phyloP scores from a whole-genome alignment of 2,888 invertebrate species.

The Eristalis arbustorum region DNA sequence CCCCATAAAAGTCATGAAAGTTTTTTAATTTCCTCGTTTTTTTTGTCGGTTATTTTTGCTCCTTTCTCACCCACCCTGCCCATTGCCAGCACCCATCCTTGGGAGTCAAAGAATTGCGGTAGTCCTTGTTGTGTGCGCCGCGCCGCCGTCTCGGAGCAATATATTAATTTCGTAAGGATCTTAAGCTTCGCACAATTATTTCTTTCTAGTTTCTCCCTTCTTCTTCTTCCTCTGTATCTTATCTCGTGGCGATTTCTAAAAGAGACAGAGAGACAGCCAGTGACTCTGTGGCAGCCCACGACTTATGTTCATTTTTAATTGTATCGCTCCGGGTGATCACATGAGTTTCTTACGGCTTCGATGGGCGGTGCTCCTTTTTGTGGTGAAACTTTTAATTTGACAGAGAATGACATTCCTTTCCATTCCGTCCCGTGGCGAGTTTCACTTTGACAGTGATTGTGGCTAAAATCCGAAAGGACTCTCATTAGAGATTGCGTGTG shows the following conservation, averaged over 20 bases:
- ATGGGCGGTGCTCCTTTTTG: background rate
- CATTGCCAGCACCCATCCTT: conserved; percentile 30
- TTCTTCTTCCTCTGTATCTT: background rate
- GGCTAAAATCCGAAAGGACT: conserved; percentile 17
- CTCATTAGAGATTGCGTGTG: conserved; percentile 61
- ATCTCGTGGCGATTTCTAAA: conserved; percentile 5
- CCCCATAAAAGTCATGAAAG: conserved; percentile 68
- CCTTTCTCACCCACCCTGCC: background rate
- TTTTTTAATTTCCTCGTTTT: conserved; percentile 68
- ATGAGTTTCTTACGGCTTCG: conserved; percentile 4
- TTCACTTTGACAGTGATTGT: conserved; percentile 1
- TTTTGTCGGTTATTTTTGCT: background rate
- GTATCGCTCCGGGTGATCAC: conserved; percentile 49
- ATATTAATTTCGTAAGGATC: conserved; percentile 63
- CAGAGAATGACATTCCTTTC: conserved; percentile 40
- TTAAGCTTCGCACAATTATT: conserved; percentile 64
- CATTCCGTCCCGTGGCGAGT: too few relatives aligned
- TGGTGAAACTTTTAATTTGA: conserved; percentile 60
- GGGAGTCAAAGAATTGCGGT: conserved; percentile 40
- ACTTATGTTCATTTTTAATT: conserved; percentile 53
- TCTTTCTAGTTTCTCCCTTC: conserved; percentile 18
- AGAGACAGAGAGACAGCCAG: too few relatives aligned
- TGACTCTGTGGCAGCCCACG: background rate
- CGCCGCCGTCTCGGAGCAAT: conserved; percentile 34
- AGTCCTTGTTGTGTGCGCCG: conserved; percentile 27